These are phyloP conservation scores for Parazoanthus darwini DNA, from an alignment of 92 coral and sea anemone genomes.

Conservation along the genomic window DNA sequence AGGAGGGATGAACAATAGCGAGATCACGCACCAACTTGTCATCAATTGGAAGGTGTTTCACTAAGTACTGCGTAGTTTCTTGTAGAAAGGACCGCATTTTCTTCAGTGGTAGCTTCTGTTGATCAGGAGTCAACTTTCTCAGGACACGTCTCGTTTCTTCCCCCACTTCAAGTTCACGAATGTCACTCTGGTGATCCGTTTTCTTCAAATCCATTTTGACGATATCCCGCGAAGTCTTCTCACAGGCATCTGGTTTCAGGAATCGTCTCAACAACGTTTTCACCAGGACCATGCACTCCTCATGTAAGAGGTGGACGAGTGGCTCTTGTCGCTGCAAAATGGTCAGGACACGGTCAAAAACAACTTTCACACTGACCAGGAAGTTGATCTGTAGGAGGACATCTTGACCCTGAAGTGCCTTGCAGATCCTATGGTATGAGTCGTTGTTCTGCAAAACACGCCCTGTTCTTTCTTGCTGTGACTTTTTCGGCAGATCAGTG, in stretches of 20 bases:
- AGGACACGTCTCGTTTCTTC: conserved; percentile 14
- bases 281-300: too few species aligned
- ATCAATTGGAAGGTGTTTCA: conserved; percentile 14
- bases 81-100: conserved; percentile 25
- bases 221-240: too few species aligned
- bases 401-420: conserved; percentile 25
- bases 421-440: conserved; percentile 25
- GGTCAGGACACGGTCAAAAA: too few species aligned
- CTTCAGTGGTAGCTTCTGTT: conserved; percentile 30
- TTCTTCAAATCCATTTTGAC: too few species aligned
- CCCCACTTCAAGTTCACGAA: conserved; percentile 26
- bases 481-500: conserved; percentile 21
- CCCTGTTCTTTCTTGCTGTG: conserved; percentile 29
- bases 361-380: conserved; percentile 38
- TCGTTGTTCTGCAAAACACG: conserved; percentile 30
- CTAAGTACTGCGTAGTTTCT: conserved; percentile 25
- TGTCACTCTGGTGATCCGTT: conserved; percentile 17
- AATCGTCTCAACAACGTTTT: too few species aligned
- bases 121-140: conserved; percentile 20
- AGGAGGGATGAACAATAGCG: conserved; percentile 18
- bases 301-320: too few species aligned
- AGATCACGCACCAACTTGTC: conserved; percentile 29
- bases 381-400: conserved; percentile 25
- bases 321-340: too few species aligned
- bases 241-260: too few species aligned